Percentiles rank a stretch among this genome's conserved stretches.
These are phyloP conservation scores for Drosophila robusta DNA, from an alignment of 2,888 invertebrate species.

Conservation along the genomic window DNA sequence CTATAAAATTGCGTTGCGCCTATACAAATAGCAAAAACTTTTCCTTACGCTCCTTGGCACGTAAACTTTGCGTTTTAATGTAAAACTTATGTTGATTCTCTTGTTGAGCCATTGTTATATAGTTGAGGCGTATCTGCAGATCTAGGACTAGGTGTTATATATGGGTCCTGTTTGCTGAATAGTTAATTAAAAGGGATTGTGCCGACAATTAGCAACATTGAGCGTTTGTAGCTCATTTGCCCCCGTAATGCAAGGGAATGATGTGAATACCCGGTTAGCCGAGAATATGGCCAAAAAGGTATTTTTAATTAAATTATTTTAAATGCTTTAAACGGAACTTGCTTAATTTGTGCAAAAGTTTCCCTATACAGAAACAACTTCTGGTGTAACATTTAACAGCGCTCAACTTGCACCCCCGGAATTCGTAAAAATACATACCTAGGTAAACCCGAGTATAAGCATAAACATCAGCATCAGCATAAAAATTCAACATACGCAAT, in stretches of 20 bases:
- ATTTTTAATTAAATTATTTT: conserved; percentile 70
- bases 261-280: conserved; percentile 4
- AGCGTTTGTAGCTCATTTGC: conserved; percentile 11
- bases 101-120: conserved; percentile 36
- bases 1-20: conserved; percentile 57
- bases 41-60: conserved; percentile 42
- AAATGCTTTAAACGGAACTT: conserved; percentile 62
- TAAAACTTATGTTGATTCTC: conserved; percentile 70
- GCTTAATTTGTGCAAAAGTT: conserved; percentile 43
- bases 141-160: conserved; percentile 51
- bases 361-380: not conserved
- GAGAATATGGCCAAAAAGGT: conserved; percentile 41
- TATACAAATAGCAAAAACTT: conserved; percentile 72
- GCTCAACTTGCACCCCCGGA: not conserved
- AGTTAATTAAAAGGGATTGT: conserved; percentile 62
- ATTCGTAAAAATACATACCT: conserved; percentile 21
- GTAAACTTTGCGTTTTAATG: conserved; percentile 71
- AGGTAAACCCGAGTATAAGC: conserved; percentile 19
- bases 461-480: conserved; percentile 38
- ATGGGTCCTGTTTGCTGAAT: conserved; percentile 39
- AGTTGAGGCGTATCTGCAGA: conserved; percentile 39
- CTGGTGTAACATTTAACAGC: conserved; percentile 7
- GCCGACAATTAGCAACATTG: conserved; percentile 50
- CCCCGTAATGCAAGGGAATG: conserved; percentile 46
- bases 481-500: conserved; percentile 32